phyloP scores from a whole-genome alignment of 2,113 vertebrate genomes.

The Galeopterus variegatus region DNA sequence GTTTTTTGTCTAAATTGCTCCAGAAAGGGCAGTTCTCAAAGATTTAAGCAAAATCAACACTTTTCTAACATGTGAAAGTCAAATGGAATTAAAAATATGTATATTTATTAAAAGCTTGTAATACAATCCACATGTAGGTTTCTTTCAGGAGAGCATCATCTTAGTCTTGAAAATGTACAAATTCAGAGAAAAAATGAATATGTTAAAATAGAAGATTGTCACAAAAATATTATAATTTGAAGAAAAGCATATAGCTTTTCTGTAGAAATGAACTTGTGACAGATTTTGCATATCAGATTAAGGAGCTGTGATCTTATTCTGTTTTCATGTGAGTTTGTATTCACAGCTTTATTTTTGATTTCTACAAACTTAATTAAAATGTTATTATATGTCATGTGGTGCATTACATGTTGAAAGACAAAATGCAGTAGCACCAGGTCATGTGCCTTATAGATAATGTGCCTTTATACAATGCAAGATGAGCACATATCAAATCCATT shows the following conservation, averaged over 20 bases:
- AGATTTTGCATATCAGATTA: neutral
- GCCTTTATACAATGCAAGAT: neutral
- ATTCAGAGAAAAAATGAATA: neutral
- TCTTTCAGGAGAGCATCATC: neutral
- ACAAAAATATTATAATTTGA: neutral
- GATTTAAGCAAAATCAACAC: conserved; percentile 38
- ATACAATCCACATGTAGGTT: neutral
- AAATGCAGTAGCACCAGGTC: neutral
- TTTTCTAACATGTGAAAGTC: conserved; percentile 12
- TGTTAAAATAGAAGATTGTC: neutral
- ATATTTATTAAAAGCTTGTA: neutral
- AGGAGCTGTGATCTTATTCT: neutral
- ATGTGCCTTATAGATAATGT: neutral
- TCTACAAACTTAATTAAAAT: neutral
- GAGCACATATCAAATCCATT: neutral
- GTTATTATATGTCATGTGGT: neutral
- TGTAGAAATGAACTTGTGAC: neutral
- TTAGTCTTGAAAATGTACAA: neutral
- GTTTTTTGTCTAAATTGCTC: neutral
- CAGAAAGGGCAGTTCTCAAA: neutral
- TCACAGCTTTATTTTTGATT: neutral
- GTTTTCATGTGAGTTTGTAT: neutral
- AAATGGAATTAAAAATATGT: neutral
- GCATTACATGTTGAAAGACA: neutral
- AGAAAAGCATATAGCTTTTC: neutral